A percentile compares a stretch with the other conserved stretches of the same genome.
Evolutionary conservation across 2,888 invertebrate genomes (phyloP).

Genomic region (Pachymerium ferrugineum): DNA sequence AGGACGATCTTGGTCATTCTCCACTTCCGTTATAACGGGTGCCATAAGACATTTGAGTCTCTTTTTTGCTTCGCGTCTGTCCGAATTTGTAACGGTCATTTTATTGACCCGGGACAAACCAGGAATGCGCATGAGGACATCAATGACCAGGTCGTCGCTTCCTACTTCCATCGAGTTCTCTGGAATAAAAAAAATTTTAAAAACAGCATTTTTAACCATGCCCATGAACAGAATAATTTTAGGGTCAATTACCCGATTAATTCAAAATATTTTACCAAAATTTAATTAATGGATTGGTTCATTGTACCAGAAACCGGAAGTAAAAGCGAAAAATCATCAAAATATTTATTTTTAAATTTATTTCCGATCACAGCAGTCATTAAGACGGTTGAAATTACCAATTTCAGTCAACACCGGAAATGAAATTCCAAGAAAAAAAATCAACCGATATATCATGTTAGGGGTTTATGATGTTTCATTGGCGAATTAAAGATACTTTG

Average conservation of each 20-base stretch:
- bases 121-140: neutral
- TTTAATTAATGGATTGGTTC: neutral
- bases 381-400: too few species aligned
- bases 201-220: neutral
- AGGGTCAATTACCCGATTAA: neutral
- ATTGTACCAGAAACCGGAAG: neutral
- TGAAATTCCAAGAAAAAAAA: too few species aligned
- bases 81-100: neutral
- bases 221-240: neutral
- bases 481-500: constrained; percentile 1
- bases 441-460: neutral
- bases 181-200: neutral
- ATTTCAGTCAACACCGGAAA: too few species aligned
- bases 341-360: neutral
- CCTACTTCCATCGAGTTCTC: neutral
- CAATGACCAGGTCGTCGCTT: neutral
- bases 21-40: neutral
- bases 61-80: neutral
- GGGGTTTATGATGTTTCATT: constrained; percentile 2
- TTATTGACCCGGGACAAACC: neutral
- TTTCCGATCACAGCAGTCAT: too few species aligned
- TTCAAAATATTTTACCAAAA: neutral
- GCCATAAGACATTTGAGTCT: neutral
- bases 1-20: neutral
- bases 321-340: neutral